Conservation (phyloP, 2,888 invertebrate species). For the Nomada goodeniana region DNA sequence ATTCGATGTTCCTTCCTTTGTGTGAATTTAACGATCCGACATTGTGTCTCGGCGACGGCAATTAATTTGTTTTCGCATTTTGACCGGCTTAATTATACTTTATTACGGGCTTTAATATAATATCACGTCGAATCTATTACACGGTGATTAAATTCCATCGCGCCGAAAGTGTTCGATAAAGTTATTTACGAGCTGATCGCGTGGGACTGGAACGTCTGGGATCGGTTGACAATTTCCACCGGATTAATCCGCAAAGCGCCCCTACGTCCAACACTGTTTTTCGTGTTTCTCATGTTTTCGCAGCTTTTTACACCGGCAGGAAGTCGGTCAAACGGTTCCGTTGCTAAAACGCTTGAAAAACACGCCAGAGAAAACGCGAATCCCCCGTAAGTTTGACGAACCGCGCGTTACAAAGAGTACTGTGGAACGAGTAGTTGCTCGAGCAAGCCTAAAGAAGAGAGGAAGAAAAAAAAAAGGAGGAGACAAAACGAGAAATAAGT, state of each 20-base stretch:
- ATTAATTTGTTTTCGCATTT: conserved; percentile 49
- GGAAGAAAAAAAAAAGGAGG: not conserved
- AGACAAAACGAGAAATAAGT: not conserved
- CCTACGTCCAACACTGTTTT: not conserved
- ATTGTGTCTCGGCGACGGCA: conserved; percentile 20
- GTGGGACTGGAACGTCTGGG: not conserved
- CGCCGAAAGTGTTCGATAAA: conserved; percentile 23
- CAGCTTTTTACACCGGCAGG: not conserved
- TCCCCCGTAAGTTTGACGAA: conserved; percentile 3
- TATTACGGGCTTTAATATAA: conserved; percentile 45
- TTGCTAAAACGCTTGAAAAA: conserved; percentile 16
- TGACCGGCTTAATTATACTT: conserved; percentile 26
- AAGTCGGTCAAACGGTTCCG: conserved; percentile 4
- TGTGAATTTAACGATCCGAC: conserved; percentile 42
- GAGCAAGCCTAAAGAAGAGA: not conserved
- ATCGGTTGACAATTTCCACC: conserved; percentile 16
- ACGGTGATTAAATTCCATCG: conserved; percentile 36
- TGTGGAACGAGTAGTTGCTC: conserved; percentile 13
- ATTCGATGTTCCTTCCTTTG: conserved; percentile 19
- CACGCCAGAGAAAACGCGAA: conserved; percentile 8
- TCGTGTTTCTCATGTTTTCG: not conserved
- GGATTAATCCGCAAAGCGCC: conserved; percentile 14
- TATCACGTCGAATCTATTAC: conserved; percentile 27
- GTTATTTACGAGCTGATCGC: conserved; percentile 18
- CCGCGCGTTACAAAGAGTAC: conserved; percentile 32